Evolutionary conservation across 2,888 invertebrate species (phyloP).

Genomic region (Cyaniris semiargus): DNA sequence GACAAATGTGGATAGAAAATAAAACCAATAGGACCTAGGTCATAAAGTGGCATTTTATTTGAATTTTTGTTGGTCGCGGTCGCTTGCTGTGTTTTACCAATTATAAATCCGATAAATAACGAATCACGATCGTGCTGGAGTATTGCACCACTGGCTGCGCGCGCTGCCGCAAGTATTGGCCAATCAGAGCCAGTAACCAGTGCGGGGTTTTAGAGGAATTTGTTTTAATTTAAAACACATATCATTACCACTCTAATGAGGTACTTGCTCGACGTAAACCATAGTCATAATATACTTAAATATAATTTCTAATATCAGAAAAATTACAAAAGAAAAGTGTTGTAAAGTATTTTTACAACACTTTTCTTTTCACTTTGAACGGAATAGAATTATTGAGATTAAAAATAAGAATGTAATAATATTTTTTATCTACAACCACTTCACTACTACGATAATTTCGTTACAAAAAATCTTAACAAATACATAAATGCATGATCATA

Average conservation of each 20-base stretch:
- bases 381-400: background rate
- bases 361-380: background rate
- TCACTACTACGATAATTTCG: background rate
- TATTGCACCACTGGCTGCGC: too few relatives aligned
- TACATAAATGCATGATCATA: background rate
- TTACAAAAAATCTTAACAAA: background rate
- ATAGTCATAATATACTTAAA: background rate
- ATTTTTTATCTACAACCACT: background rate
- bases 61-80: too few relatives aligned
- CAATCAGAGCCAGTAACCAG: background rate
- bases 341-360: too few relatives aligned
- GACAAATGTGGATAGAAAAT: too few relatives aligned
- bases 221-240: background rate
- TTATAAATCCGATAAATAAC: too few relatives aligned
- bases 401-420: background rate
- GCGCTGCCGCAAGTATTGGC: background rate
- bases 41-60: too few relatives aligned
- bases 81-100: too few relatives aligned
- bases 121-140: too few relatives aligned
- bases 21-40: too few relatives aligned
- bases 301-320: background rate
- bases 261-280: background rate
- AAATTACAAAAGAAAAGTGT: too few relatives aligned
- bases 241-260: background rate
- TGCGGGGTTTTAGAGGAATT: background rate